Conservation (phyloP, 2,797 vertebrate species). For the Chaunax sp. region DNA sequence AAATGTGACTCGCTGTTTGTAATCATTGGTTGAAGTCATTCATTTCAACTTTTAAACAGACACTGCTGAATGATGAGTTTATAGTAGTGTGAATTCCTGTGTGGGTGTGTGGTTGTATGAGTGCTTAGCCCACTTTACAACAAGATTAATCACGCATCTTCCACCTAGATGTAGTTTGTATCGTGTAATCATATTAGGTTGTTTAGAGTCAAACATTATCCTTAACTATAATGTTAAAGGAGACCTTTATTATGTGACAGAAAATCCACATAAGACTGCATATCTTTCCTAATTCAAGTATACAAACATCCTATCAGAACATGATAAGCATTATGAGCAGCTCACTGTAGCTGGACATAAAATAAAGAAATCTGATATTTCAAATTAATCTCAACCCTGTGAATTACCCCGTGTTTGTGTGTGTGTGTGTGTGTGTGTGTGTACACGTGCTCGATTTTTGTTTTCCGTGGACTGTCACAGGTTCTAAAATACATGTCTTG, state of each 20-base stretch:
- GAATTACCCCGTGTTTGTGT: neutral
- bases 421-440: neutral
- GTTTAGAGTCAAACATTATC: neutral
- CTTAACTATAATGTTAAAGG: neutral
- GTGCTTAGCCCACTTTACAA: slow-evolving; percentile 5
- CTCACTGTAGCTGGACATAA: neutral
- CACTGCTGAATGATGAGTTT: slow-evolving; percentile 12
- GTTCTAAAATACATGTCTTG: slow-evolving; percentile 9
- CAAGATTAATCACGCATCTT: slow-evolving; percentile 8
- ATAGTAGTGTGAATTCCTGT: slow-evolving; percentile 2
- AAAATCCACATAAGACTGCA: neutral
- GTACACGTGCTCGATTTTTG: no score
- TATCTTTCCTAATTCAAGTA: no score
- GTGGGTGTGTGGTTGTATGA: slow-evolving; percentile 31
- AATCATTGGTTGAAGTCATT: slow-evolving; percentile 7
- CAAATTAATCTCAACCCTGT: no score
- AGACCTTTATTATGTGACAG: neutral
- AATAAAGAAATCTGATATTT: neutral
- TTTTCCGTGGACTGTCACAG: slow-evolving; percentile 7
- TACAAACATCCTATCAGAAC: no score
- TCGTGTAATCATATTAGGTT: neutral
- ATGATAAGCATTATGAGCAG: neutral
- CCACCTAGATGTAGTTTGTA: neutral
- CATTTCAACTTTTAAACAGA: neutral
- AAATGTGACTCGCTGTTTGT: neutral